Base-by-base conservation (phyloP, 64 coral and sea anemone genomes). In the Pocillopora verrucosa region DNA sequence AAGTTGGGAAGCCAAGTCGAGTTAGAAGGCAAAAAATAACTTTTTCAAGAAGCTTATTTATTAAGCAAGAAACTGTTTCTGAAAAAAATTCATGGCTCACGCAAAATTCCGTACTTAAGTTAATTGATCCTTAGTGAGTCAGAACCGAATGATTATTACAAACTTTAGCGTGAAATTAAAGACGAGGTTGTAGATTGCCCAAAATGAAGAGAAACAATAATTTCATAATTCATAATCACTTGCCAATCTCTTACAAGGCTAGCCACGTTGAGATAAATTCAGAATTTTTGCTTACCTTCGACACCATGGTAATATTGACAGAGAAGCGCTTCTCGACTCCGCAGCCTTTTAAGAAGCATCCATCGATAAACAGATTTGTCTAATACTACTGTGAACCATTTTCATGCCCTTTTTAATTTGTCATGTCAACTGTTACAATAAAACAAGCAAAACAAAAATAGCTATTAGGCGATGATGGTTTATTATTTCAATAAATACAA, bases 401-500 rank as follows among this genome's bases (percentile, higher is more conserved):
- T 12, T 77, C n/a, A 70, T 17, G 61, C 20, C 75, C 56, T 19
- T 12, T 77, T 15, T 56, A 70, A 70, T 70, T 70, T 56, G 1
- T 20, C 37, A 56, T 56, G 6, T 22, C 0, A 10, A 22, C 17
- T 16, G n/a, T 17, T 11, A 19, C 41, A 17, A 56, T 51, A 51
- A 51, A 51, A 51, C 41, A 77, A 77, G 56, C 11, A 77, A 22
- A 56, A 37, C 45, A 56, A 19, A 77, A 45, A 70, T 1, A 38
- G 6, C 36, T 56, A n/a, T 56, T 4, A 17, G 16, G 20, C 45
- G 11, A 77, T 56, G 75, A 77, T 41, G 15, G 16, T 83, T 67
- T 68, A 67, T 63, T 81, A 17, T 22, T 35, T 83, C 17, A 83
- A 68, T 85, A 72, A 85, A 85, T 85, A 85, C 63, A 85, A 38